Evolutionary conservation across 2,888 invertebrate species (phyloP).

Genomic region (Drosophila atripex): DNA sequence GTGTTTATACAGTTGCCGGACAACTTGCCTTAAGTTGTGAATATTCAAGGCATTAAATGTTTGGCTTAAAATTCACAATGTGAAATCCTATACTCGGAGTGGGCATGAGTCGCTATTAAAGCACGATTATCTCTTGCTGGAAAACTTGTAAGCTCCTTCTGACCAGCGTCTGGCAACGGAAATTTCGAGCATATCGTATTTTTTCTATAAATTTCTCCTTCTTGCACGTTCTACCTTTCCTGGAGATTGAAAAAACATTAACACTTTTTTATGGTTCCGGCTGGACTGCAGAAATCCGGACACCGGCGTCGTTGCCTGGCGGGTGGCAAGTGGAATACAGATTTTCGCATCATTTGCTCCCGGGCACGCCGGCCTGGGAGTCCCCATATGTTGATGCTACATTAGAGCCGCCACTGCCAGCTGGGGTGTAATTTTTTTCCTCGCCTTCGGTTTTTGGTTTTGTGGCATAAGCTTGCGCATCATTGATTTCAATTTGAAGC

Average conservation of each 20-base stretch:
- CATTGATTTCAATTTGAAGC: constrained; percentile 81
- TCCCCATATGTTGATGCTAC: constrained; percentile 45
- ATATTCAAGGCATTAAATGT: constrained; percentile 11
- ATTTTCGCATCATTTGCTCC: constrained; percentile 77
- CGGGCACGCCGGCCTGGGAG: constrained; percentile 20
- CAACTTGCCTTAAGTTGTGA: constrained; percentile 7
- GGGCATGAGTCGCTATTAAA: neutral
- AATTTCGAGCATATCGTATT: constrained; percentile 23
- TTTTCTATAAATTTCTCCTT: constrained; percentile 19
- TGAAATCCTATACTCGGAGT: constrained; percentile 2
- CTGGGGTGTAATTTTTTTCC: constrained; percentile 11
- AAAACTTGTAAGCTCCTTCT: neutral
- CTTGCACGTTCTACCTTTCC: constrained; percentile 24
- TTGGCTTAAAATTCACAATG: constrained; percentile 5
- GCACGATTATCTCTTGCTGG: constrained; percentile 17
- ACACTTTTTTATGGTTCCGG: constrained; percentile 61
- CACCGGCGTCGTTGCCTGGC: constrained; percentile 51
- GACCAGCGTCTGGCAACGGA: constrained; percentile 13
- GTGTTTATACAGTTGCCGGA: constrained; percentile 23
- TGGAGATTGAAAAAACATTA: constrained; percentile 66
- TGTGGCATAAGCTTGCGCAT: constrained; percentile 79
- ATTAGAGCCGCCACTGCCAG: constrained; percentile 35
- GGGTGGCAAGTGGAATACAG: constrained; percentile 59
- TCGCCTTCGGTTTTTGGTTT: constrained; percentile 41
- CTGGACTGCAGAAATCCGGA: constrained; percentile 32